These are phyloP conservation scores for Indri indri DNA, from an alignment of 2,113 vertebrate species.

Conservation along the genomic window DNA sequence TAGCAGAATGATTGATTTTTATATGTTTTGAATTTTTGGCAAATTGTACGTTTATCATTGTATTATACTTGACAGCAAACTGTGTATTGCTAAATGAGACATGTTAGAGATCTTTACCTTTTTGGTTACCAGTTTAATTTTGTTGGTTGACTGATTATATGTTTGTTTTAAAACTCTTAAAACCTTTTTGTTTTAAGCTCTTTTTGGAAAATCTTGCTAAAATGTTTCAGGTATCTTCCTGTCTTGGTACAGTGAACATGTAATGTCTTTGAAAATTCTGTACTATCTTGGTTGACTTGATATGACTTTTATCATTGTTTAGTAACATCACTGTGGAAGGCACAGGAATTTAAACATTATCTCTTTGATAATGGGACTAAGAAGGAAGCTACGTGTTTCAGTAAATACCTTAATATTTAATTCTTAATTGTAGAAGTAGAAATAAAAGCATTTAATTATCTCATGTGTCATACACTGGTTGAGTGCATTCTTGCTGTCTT, in stretches of 20 bases:
- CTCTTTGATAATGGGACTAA: neutral
- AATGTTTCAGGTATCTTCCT: neutral
- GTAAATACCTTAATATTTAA: neutral
- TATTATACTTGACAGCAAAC: neutral
- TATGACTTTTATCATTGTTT: neutral
- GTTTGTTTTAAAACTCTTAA: neutral
- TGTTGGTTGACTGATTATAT: slow-evolving; percentile 17
- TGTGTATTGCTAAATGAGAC: neutral
- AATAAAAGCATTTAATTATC: neutral
- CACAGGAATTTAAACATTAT: neutral
- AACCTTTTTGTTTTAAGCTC: neutral
- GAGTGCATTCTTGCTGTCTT: neutral
- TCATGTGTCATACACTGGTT: neutral
- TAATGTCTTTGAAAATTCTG: neutral
- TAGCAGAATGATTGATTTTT: slow-evolving; percentile 20
- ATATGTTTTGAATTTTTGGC: neutral
- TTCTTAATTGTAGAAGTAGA: slow-evolving; percentile 6
- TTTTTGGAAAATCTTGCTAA: neutral
- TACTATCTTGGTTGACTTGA: neutral
- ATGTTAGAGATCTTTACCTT: neutral
- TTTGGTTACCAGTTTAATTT: neutral
- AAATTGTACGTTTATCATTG: neutral
- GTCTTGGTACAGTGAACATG: neutral
- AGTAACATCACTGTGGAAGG: neutral
- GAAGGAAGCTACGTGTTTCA: neutral